Evolutionary conservation across 2,888 invertebrate genomes (phyloP), one percentile per base, ranked within the genome.

Genomic region (Rotaria macrura): DNA sequence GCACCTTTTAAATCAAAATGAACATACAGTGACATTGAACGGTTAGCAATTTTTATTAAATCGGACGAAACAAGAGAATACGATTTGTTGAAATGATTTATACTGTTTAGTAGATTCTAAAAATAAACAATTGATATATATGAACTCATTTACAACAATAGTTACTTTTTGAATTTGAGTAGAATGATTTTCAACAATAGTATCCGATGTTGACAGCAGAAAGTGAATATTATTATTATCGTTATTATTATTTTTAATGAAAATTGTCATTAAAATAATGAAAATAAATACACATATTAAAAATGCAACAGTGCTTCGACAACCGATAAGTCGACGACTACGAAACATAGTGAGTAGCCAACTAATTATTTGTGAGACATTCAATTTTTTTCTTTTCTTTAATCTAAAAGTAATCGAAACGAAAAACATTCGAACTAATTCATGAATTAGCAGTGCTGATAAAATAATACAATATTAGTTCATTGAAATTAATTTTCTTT

Each of bases 1-100:
- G 95, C 94, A 14, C 95, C 95, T 90, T 96, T 95, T 34, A 95
- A 90, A 91, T 95, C 96, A 43, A 95, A 90, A 90, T 95, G 95
- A 2, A 96, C 94, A 47, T 95, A 92, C 86, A 65, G 1, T 17
- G 65, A 34, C 38, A 65, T 17, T 7, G 34, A 5, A 20, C 20
- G 34, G 1, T 34, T 17, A 29, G 34, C 65, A 5, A 65, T 65
- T 34, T 29, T 65, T n/a, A n/a, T n/a, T n/a, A n/a, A n/a, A n/a
- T n/a, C n/a, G n/a, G n/a, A n/a, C n/a, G n/a, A n/a, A n/a, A n/a
- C 43, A 43, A 43, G 5, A 10, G 10, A 43, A 43, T 10, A 10
- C 5, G 43, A 43, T 43, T 43, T 47, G 10, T 47, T 14, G 10
- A 12, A 6, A 47, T 47, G 1, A 10, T 2, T 9, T n/a, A n/a